Conservation (phyloP, 2,888 invertebrate species). For the Stenchaetothrips biformis region DNA sequence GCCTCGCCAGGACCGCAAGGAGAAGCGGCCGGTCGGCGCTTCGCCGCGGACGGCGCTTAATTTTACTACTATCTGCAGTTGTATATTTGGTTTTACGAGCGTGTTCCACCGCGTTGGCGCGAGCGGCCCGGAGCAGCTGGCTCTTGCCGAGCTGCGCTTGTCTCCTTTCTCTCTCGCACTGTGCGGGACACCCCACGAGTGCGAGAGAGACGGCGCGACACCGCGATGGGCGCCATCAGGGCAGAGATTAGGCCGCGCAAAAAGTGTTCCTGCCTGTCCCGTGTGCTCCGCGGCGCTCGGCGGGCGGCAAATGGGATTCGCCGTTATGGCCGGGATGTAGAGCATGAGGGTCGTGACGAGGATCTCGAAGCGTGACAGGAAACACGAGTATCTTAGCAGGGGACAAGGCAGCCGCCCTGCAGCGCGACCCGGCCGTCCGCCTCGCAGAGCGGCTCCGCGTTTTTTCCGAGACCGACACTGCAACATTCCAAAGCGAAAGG, state of each 20-base stretch:
- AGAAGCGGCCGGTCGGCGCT: background rate
- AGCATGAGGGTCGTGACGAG: background rate
- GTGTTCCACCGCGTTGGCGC: background rate
- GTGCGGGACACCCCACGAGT: background rate
- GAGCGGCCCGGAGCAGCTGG: no score
- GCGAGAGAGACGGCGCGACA: background rate
- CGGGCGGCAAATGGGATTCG: background rate
- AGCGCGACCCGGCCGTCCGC: background rate
- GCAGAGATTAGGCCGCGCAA: background rate
- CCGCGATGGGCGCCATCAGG: no score
- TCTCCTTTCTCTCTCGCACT: background rate
- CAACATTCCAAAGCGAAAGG: no score
- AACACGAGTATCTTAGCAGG: background rate
- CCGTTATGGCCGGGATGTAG: background rate
- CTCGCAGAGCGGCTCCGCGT: background rate
- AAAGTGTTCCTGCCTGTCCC: background rate
- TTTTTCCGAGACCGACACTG: no score
- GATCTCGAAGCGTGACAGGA: background rate
- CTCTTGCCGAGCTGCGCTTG: background rate
- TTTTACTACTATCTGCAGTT: background rate
- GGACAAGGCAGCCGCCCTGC: background rate
- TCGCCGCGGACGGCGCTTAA: background rate
- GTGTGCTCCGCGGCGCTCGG: background rate
- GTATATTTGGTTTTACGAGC: background rate
- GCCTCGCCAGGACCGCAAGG: background rate